These are phyloP conservation scores for Anodontia alba DNA, from an alignment of 2,888 invertebrate species.

Conservation along the genomic window DNA sequence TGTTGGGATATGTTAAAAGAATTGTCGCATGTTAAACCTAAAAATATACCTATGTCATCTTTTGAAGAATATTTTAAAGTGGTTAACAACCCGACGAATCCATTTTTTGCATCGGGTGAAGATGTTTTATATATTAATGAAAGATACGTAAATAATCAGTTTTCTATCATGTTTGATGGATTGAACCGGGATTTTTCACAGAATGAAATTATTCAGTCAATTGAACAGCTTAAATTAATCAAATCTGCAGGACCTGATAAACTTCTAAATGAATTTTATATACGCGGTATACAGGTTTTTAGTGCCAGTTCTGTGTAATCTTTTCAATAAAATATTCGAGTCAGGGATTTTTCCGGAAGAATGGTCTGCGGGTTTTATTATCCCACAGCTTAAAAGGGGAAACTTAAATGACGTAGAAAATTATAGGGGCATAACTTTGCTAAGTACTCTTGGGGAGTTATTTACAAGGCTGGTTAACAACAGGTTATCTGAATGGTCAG, in stretches of 20 bases:
- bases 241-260: not conserved
- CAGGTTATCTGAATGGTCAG: not conserved
- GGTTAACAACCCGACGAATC: not conserved
- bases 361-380: slow-evolving; percentile 8
- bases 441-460: not conserved
- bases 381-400: slow-evolving; percentile 9
- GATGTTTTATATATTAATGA: slow-evolving; percentile 7
- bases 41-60: not conserved
- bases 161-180: not conserved
- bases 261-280: not conserved
- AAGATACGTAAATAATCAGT: not conserved
- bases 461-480: slow-evolving; percentile 8
- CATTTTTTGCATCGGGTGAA: not conserved
- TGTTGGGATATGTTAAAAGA: not conserved
- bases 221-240: not conserved
- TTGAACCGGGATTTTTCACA: not conserved
- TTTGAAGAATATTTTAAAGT: slow-evolving; percentile 13
- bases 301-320: not conserved
- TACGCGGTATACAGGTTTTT: not conserved
- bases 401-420: not conserved
- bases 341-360: not conserved
- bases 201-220: not conserved
- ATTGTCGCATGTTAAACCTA: not conserved
- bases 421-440: not conserved
- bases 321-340: slow-evolving; percentile 10